phyloP scores from a whole-genome alignment of 2,888 invertebrate species.

The Helobdella robusta region DNA sequence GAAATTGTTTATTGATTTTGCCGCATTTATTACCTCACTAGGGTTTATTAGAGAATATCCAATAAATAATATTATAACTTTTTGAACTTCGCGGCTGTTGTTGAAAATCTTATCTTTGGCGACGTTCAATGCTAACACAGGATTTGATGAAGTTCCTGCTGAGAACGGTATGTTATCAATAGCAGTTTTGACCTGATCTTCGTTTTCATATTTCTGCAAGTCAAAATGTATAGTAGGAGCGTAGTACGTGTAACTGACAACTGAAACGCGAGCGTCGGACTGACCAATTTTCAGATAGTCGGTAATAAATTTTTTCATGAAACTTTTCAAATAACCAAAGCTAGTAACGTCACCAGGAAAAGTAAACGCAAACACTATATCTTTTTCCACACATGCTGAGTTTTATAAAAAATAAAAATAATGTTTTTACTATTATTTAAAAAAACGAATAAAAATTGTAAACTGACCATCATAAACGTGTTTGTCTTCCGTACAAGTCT shows the following conservation, averaged over 20 bases:
- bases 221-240: constrained; percentile 3
- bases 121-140: background rate
- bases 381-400: constrained; percentile 13
- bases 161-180: constrained; percentile 24
- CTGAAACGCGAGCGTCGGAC: constrained; percentile 14
- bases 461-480: constrained; percentile 17
- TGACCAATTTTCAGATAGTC: constrained; percentile 12
- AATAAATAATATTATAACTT: constrained; percentile 22
- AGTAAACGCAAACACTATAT: constrained; percentile 25
- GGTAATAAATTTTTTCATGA: constrained; percentile 25
- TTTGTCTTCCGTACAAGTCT: constrained; percentile 24
- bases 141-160: background rate
- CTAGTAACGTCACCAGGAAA: background rate
- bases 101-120: background rate
- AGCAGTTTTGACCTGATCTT: constrained; percentile 14
- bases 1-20: background rate
- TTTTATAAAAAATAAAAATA: too few species aligned
- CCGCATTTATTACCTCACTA: constrained; percentile 1
- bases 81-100: constrained; percentile 15
- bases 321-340: constrained; percentile 8
- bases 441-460: background rate
- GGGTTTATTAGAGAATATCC: background rate
- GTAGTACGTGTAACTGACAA: constrained; percentile 18
- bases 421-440: too few species aligned
- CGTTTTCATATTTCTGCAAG: constrained; percentile 11